These are phyloP conservation scores for Phyllotreta striolata DNA, from an alignment of 2,888 invertebrate species.

Conservation along the genomic window DNA sequence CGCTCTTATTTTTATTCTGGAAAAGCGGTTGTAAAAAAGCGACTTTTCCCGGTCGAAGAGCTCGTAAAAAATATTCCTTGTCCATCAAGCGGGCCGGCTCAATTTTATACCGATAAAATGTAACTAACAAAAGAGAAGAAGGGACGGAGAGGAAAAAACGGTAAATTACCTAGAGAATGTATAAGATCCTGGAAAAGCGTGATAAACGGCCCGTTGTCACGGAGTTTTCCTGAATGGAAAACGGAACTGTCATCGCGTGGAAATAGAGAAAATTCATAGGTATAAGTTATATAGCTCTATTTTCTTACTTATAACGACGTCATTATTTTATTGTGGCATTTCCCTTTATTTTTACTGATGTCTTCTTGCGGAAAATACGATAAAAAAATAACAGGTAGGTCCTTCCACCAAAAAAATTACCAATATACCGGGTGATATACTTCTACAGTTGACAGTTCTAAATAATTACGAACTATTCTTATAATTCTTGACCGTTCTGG, in stretches of 20 bases:
- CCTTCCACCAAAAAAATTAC: too few relatives aligned
- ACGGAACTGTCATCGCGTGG: conserved; percentile 35
- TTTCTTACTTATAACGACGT: conserved; percentile 19
- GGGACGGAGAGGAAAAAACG: conserved; percentile 33
- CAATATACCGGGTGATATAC: too few relatives aligned
- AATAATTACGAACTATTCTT: too few relatives aligned
- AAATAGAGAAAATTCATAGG: conserved; percentile 35
- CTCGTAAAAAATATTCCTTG: conserved; percentile 22
- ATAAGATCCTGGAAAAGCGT: conserved; percentile 32
- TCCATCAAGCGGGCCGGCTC: conserved; percentile 27
- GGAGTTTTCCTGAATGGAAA: conserved; percentile 33
- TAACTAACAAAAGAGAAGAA: conserved; percentile 31
- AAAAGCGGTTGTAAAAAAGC: conserved; percentile 14
- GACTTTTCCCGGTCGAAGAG: conserved; percentile 6
- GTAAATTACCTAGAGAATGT: conserved; percentile 34
- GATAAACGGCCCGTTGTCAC: conserved; percentile 41
- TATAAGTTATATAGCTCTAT: conserved; percentile 16
- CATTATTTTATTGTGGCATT: conserved; percentile 19
- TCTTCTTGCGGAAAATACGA: too few relatives aligned
- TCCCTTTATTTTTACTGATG: too few relatives aligned
- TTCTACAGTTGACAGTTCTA: too few relatives aligned
- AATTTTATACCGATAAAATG: conserved; percentile 35
- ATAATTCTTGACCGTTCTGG: too few relatives aligned
- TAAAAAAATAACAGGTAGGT: too few relatives aligned
- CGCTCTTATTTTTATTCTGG: conserved; percentile 14